phyloP scores from a whole-genome alignment of 2,888 invertebrate species.

The Lithophane semibrunnea region DNA sequence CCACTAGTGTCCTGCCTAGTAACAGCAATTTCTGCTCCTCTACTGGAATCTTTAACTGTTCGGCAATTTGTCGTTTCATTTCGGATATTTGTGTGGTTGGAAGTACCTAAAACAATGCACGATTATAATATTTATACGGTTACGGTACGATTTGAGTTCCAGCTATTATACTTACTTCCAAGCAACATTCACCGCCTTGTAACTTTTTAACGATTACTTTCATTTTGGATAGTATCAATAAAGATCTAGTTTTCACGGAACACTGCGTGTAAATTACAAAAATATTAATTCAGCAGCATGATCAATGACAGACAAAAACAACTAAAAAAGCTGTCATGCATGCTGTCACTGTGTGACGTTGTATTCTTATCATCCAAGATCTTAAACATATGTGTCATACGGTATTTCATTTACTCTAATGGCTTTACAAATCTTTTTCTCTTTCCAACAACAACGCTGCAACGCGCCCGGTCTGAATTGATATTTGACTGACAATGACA shows the following conservation, averaged over 20 bases:
- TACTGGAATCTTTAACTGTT: conserved; percentile 92
- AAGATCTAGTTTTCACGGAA: conserved; percentile 50
- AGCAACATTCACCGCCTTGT: conserved; percentile 92
- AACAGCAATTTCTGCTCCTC: conserved; percentile 93
- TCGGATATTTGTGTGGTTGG: conserved; percentile 91
- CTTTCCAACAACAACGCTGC: conserved; percentile 10
- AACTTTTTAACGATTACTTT: conserved; percentile 93
- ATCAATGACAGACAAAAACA: conserved; percentile 63
- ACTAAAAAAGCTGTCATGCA: conserved; percentile 42
- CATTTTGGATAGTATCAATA: conserved; percentile 85
- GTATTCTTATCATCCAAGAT: background rate
- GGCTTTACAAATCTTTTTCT: conserved; percentile 4
- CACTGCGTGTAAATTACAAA: conserved; percentile 58
- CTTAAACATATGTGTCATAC: conserved; percentile 3
- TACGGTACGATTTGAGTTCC: conserved; percentile 3
- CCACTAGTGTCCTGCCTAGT: conserved; percentile 93
- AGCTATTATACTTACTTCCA: conserved; percentile 89
- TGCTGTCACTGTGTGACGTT: conserved; percentile 1
- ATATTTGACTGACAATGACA: conserved; percentile 3
- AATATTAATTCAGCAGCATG: conserved; percentile 66
- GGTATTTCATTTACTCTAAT: conserved; percentile 20
- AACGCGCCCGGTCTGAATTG: background rate
- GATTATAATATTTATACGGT: conserved; percentile 11
- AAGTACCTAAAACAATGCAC: conserved; percentile 83
- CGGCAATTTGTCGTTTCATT: conserved; percentile 92